Conservation (phyloP, 2,113 vertebrate species). For the Mustela nigripes region DNA sequence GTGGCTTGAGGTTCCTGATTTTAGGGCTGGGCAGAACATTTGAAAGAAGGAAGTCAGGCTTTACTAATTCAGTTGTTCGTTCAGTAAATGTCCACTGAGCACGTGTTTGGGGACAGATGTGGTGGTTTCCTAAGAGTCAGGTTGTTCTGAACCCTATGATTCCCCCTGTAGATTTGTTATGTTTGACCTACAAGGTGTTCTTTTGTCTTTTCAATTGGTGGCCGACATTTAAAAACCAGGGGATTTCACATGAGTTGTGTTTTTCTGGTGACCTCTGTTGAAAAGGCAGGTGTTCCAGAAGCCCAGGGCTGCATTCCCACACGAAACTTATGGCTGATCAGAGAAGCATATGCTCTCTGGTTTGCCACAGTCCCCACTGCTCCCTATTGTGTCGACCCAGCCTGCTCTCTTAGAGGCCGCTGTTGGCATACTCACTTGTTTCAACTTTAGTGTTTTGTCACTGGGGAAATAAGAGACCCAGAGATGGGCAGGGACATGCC, state of each 20-base stretch:
- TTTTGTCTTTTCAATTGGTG: not conserved
- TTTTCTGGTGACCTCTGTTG: not conserved
- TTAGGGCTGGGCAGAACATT: not conserved
- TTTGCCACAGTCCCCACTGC: not conserved
- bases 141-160: not conserved
- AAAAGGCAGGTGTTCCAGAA: not conserved
- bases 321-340: fast-evolving
- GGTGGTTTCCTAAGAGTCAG: not conserved
- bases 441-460: not conserved
- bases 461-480: not conserved
- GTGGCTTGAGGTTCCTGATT: not conserved
- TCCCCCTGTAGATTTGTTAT: not conserved
- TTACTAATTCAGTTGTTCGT: not conserved
- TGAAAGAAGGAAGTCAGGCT: not conserved
- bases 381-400: not conserved
- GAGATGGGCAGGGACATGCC: not conserved
- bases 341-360: not conserved
- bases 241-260: not conserved
- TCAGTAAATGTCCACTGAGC: not conserved
- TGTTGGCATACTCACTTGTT: too few species aligned
- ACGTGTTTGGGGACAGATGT: not conserved
- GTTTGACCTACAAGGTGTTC: not conserved
- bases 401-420: not conserved
- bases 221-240: not conserved
- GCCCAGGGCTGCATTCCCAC: not conserved